Evolutionary conservation across 2,888 invertebrate genomes (phyloP).

Genomic region (Sarcophaga subvicina): DNA sequence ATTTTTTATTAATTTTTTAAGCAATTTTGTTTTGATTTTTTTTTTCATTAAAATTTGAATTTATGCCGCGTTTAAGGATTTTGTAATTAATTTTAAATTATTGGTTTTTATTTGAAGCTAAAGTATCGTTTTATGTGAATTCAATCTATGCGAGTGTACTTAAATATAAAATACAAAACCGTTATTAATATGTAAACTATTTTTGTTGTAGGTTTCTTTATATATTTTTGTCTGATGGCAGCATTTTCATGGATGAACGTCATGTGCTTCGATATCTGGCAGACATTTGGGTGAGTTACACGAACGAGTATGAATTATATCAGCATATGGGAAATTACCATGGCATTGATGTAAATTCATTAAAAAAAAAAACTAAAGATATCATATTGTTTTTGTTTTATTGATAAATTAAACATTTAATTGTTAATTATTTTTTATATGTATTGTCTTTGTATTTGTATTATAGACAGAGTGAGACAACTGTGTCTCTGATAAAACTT

Average conservation of each 20-base stretch:
- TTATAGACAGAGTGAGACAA: not conserved
- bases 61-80: not conserved
- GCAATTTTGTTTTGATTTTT: not conserved
- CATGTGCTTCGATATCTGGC: conserved; percentile 92
- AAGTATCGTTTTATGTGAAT: too few species aligned
- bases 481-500: not conserved
- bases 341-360: too few species aligned
- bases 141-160: too few species aligned
- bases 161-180: too few species aligned
- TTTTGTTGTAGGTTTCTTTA: conserved; percentile 84
- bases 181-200: not conserved
- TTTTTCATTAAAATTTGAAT: not conserved
- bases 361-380: too few species aligned
- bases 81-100: too few species aligned
- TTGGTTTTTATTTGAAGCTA: too few species aligned
- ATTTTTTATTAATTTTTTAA: too few species aligned
- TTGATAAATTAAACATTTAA: conserved; percentile 1
- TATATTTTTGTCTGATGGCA: conserved; percentile 87
- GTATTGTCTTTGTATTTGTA: not conserved
- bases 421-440: conserved; percentile 11
- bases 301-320: too few species aligned
- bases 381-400: not conserved
- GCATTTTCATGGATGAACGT: conserved; percentile 90
- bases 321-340: too few species aligned
- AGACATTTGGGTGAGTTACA: conserved; percentile 88